phyloP scores from a whole-genome alignment of 2,113 vertebrate genomes.

The Formicarius rufipectus region DNA sequence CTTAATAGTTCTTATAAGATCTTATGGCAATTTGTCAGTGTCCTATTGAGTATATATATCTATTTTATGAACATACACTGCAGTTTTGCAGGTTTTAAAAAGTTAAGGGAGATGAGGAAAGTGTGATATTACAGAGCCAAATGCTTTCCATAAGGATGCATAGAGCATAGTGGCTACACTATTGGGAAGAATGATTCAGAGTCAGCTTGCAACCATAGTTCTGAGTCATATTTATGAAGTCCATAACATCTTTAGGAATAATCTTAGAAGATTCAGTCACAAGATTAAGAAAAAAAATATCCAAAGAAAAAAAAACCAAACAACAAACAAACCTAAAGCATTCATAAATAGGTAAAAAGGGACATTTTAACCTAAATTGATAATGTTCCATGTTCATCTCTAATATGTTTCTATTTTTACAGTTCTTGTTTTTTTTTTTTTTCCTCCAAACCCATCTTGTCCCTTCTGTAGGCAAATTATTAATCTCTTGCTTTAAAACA shows the following conservation, averaged over 20 bases:
- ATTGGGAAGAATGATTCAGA: neutral
- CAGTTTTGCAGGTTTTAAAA: neutral
- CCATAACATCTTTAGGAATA: neutral
- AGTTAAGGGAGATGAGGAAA: neutral
- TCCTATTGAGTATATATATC: neutral
- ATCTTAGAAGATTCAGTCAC: neutral
- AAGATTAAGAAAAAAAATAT: neutral
- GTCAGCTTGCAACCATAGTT: neutral
- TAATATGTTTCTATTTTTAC: neutral
- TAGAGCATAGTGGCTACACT: neutral
- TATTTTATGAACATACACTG: neutral
- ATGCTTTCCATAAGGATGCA: neutral
- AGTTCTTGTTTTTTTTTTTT: neutral
- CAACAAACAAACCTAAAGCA: rapidly evolving
- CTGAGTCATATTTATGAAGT: neutral
- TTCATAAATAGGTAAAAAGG: neutral
- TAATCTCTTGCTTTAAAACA: neutral
- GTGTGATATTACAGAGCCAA: neutral
- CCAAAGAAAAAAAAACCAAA: rapidly evolving
- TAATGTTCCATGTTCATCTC: neutral
- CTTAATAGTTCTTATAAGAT: neutral
- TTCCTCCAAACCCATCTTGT: neutral
- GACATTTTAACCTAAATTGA: neutral
- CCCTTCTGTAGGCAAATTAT: neutral
- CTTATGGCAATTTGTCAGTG: neutral